Conservation (phyloP, 2,797 vertebrate species). For the Pipistrellus pygmaeus region DNA sequence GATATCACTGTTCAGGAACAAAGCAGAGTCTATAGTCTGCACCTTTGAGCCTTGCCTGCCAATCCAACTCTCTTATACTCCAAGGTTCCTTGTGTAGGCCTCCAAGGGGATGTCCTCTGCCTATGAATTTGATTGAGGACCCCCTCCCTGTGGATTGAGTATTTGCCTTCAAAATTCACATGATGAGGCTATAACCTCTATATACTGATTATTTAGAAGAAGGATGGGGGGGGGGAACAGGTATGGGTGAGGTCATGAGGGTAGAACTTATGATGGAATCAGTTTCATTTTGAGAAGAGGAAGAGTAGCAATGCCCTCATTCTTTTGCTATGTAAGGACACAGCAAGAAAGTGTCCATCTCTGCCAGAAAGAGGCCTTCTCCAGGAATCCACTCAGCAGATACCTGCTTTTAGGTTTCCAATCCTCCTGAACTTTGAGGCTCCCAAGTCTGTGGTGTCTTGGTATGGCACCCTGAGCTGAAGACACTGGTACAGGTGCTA, state of each 20-base stretch:
- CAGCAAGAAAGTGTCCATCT: neutral
- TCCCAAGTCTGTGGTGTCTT: no score
- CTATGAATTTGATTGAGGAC: neutral
- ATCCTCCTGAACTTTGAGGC: neutral
- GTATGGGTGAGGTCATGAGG: neutral
- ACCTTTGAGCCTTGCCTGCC: neutral
- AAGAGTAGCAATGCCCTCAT: no score
- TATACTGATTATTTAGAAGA: neutral
- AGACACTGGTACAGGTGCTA: accelerated
- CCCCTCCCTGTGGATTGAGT: neutral
- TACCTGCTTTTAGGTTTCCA: neutral
- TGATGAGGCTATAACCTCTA: neutral
- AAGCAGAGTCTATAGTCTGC: accelerated
- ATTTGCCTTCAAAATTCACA: neutral
- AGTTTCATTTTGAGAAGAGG: neutral
- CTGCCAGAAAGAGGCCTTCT: neutral
- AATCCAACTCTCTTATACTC: accelerated
- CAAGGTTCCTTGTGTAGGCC: neutral
- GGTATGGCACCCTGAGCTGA: neutral
- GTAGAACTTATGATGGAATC: no score
- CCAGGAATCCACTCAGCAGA: neutral
- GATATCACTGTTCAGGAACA: neutral
- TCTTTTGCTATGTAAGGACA: neutral
- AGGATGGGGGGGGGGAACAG: no score
- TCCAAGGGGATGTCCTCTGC: neutral